These are phyloP conservation scores for Drosophila sechellia DNA, from an alignment of 1,140 invertebrate genomes.

Conservation along the genomic window DNA sequence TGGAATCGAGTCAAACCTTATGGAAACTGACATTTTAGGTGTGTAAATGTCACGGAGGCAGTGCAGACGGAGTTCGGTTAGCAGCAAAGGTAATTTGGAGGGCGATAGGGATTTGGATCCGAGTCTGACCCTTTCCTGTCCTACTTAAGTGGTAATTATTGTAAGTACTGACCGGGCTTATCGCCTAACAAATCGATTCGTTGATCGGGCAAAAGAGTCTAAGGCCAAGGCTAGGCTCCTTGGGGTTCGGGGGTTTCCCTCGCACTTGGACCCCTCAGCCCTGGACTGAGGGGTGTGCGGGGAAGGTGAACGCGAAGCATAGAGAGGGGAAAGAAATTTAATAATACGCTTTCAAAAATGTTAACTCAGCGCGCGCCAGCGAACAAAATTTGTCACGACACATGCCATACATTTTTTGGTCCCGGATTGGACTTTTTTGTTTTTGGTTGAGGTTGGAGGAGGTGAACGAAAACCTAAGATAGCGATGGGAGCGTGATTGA, in stretches of 20 bases:
- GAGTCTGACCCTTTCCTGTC: slow-evolving; percentile 36
- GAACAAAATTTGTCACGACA: slow-evolving; percentile 81
- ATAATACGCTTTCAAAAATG: slow-evolving; percentile 79
- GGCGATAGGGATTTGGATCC: slow-evolving; percentile 22
- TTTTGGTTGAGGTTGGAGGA: slow-evolving; percentile 28
- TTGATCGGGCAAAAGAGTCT: slow-evolving; percentile 47
- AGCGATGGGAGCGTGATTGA: slow-evolving; percentile 20
- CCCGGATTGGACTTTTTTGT: slow-evolving; percentile 39
- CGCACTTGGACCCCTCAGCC: slow-evolving; percentile 13
- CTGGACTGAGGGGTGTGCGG: neutral
- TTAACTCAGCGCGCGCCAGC: slow-evolving; percentile 72
- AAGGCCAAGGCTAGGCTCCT: slow-evolving; percentile 26
- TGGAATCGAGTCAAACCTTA: slow-evolving; percentile 50
- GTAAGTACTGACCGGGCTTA: slow-evolving; percentile 69
- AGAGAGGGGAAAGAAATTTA: slow-evolving; percentile 59
- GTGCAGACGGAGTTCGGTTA: slow-evolving; percentile 22
- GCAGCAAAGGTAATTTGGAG: slow-evolving; percentile 2
- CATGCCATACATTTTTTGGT: slow-evolving; percentile 67
- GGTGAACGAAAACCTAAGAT: slow-evolving; percentile 4
- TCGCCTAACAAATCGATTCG: slow-evolving; percentile 72
- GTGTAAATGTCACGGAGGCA: slow-evolving; percentile 65
- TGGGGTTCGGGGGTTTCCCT: slow-evolving; percentile 19
- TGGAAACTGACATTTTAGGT: slow-evolving; percentile 80
- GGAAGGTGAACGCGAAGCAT: slow-evolving; percentile 38
- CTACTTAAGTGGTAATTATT: slow-evolving; percentile 80